Evolutionary conservation across 2,797 vertebrate genomes (phyloP).

Genomic region (Lagocephalus sceleratus): DNA sequence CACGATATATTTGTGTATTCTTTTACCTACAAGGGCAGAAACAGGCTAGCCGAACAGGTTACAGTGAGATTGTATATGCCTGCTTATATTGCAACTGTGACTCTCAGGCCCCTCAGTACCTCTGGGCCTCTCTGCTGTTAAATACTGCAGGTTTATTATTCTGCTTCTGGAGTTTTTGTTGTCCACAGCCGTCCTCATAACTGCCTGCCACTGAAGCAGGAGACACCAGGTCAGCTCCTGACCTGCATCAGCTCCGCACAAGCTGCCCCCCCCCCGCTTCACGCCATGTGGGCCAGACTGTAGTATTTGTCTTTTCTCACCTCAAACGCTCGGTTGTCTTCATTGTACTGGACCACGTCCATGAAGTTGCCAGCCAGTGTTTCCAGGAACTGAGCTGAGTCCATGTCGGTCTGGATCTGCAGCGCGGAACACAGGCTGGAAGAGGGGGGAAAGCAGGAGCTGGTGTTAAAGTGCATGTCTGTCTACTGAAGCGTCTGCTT

Average conservation of each 20-base stretch:
- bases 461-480: background rate
- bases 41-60: background rate
- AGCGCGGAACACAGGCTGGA: slow-evolving; percentile 73
- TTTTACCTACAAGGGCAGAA: background rate
- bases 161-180: slow-evolving; percentile 25
- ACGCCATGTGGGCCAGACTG: too few species aligned
- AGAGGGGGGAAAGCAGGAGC: background rate
- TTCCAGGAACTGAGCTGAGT: slow-evolving; percentile 75
- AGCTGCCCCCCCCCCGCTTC: background rate
- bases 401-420: slow-evolving; percentile 69
- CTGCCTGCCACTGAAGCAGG: slow-evolving; percentile 37
- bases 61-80: too few species aligned
- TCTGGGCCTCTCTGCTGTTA: slow-evolving; percentile 24
- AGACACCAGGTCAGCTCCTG: slow-evolving; percentile 17
- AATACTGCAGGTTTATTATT: slow-evolving; percentile 42
- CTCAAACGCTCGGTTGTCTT: slow-evolving; percentile 74
- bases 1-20: too few species aligned
- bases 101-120: slow-evolving; percentile 6
- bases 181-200: slow-evolving; percentile 33
- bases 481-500: too few species aligned
- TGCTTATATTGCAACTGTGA: too few species aligned
- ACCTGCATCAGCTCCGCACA: slow-evolving; percentile 17
- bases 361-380: slow-evolving; percentile 69
- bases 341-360: slow-evolving; percentile 74
- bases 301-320: slow-evolving; percentile 41